Evolutionary conservation across 2,113 vertebrate genomes (phyloP), one percentile per base, ranked within the genome.

Genomic region (Indicator maculatus): DNA sequence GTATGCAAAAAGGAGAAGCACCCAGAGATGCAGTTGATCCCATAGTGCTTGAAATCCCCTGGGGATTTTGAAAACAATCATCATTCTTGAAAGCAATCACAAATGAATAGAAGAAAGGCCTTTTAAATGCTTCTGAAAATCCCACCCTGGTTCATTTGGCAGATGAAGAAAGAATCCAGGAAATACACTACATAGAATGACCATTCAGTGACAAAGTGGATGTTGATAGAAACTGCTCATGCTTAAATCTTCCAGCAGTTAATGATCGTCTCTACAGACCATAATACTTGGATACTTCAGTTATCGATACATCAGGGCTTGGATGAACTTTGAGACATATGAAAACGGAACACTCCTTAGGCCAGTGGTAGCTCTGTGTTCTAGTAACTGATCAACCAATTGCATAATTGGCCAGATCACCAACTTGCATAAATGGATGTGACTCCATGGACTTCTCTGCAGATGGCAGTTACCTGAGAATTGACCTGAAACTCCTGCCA

Each of bases 231-330:
- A 70, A 93, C 86, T 16, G 24, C 45, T 84, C 26, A 6, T 67
- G 26, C 69, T 86, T 83, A 88, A 81, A 53, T 66, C 56, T 85
- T 86, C 74, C 60, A 82, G 73, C 73, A 80, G 94, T 96, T 96
- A 95, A 92, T 95, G 83, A 93, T 94, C 90, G 63, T 95, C 83
- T 79, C 73, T 91, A 80, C 56, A 87, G 91, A 85, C 83, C 86
- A 66, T 93, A 93, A 86, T 93, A 60, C 73, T 31, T 28, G 52
- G 96, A 85, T 96, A 53, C 63, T 93, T 96, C 88, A 90, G 92
- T 95, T 96, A 97, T 97, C 96, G 38, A 95, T 93, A 55, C 90
- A 95, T 97, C 93, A 93, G 95, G 95, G 95, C 95, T 96, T 93
- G 96, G 96, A 88, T 93, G 96, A 86, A 95, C 93, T 96, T 93